Conservation (phyloP, 2,888 invertebrate genomes). For the Holacanthella duospinosa region DNA sequence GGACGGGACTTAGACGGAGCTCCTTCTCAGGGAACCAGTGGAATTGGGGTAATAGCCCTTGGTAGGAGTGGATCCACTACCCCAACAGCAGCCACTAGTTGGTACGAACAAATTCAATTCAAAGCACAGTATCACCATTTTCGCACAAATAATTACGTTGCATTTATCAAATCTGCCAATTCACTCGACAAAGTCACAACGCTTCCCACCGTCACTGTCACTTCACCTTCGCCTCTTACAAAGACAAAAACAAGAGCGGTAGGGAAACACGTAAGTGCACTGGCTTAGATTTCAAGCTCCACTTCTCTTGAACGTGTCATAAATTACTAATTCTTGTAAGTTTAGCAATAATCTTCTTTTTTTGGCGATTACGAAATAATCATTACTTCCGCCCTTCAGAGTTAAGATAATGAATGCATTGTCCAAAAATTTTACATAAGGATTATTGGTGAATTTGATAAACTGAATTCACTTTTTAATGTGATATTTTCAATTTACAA, state of each 20-base stretch:
- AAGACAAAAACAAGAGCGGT: background rate
- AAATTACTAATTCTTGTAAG: no score
- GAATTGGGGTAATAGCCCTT: background rate
- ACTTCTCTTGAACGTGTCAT: no score
- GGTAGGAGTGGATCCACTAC: background rate
- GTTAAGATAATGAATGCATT: no score
- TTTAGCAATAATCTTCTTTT: no score
- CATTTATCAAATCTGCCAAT: conserved; percentile 31
- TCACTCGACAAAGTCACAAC: conserved; percentile 11
- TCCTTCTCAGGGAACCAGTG: background rate
- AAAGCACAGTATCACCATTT: conserved; percentile 37
- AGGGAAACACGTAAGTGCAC: no score
- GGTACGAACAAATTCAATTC: conserved; percentile 36
- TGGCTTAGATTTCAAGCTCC: no score
- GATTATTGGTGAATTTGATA: no score
- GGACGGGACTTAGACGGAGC: background rate
- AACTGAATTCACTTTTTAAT: no score
- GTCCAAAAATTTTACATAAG: no score
- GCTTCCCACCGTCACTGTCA: conserved; percentile 1
- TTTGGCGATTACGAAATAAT: no score
- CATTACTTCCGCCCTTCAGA: no score
- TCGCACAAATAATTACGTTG: conserved; percentile 34
- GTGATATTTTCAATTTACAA: no score
- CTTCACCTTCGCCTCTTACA: background rate
- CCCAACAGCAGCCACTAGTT: conserved; percentile 2